Evolutionary conservation across 2,113 vertebrate species (phyloP).

Genomic region (Cottus gobio): DNA sequence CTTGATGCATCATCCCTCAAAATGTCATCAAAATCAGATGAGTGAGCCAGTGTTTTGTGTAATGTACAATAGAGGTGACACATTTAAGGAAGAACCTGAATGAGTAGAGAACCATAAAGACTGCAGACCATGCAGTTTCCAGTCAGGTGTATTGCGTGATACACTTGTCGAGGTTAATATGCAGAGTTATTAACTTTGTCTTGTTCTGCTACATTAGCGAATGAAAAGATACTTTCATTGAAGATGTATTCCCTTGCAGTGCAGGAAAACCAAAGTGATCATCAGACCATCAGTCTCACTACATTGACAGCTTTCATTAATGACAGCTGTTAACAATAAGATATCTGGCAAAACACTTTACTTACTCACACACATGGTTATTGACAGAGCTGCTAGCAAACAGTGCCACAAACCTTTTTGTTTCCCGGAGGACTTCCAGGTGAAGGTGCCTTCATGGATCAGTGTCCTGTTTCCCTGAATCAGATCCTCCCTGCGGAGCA

Average conservation of each 20-base stretch:
- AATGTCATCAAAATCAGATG: background rate
- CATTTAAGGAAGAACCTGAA: background rate
- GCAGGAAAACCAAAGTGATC: background rate
- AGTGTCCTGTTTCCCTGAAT: slow-evolving; percentile 75
- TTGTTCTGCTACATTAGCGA: background rate
- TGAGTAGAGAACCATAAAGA: background rate
- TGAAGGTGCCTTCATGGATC: slow-evolving; percentile 86
- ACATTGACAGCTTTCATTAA: background rate
- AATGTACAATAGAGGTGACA: background rate
- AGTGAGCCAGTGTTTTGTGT: background rate
- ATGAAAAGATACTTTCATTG: background rate
- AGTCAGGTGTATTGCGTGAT: background rate
- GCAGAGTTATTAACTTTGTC: background rate
- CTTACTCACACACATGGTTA: too few relatives aligned
- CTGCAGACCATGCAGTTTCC: background rate
- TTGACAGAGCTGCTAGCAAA: background rate
- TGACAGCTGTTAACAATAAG: background rate
- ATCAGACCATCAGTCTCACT: background rate
- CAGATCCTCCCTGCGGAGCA: slow-evolving; percentile 89
- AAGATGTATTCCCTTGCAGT: background rate
- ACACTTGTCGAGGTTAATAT: background rate
- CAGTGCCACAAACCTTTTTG: slow-evolving; percentile 89
- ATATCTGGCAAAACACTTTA: background rate
- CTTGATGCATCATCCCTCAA: background rate
- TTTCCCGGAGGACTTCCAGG: slow-evolving; percentile 88